Evolutionary conservation across 2,888 invertebrate species (phyloP).

Genomic region (Eledone cirrhosa): DNA sequence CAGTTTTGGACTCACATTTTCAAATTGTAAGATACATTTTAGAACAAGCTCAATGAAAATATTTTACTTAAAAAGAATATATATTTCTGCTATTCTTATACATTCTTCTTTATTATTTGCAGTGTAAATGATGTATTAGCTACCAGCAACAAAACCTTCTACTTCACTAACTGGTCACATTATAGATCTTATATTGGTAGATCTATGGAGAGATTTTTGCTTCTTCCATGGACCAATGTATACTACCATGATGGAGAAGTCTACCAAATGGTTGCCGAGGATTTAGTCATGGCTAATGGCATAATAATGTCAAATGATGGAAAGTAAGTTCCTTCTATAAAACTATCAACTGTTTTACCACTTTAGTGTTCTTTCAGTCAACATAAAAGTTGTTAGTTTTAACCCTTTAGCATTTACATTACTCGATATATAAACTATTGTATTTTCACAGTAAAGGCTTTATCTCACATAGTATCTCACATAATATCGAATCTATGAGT

Average conservation of each 20-base stretch:
- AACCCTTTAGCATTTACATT: too few species aligned
- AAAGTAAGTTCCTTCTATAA: neutral
- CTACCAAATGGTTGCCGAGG: constrained; percentile 11
- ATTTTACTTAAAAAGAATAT: neutral
- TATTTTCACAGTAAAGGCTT: too few species aligned
- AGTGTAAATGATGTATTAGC: constrained; percentile 24
- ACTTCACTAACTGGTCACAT: constrained; percentile 23
- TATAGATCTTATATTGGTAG: neutral
- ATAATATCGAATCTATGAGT: too few species aligned
- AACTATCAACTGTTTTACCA: too few species aligned
- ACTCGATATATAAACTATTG: too few species aligned
- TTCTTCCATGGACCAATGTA: constrained; percentile 19
- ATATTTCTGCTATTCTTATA: neutral
- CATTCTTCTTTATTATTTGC: neutral
- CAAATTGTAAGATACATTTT: too few species aligned
- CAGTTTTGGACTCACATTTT: too few species aligned
- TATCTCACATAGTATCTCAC: too few species aligned
- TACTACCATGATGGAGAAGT: constrained; percentile 19
- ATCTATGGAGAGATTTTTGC: neutral
- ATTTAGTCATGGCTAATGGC: constrained; percentile 24
- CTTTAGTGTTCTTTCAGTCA: too few species aligned
- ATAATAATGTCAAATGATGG: constrained; percentile 16
- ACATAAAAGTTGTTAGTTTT: too few species aligned
- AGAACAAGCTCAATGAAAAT: too few species aligned
- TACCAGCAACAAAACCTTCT: constrained; percentile 17